Percentiles rank a stretch among this genome's conserved stretches.
Conservation (phyloP, 2,888 invertebrate genomes). For the Platynereis dumerilii region DNA sequence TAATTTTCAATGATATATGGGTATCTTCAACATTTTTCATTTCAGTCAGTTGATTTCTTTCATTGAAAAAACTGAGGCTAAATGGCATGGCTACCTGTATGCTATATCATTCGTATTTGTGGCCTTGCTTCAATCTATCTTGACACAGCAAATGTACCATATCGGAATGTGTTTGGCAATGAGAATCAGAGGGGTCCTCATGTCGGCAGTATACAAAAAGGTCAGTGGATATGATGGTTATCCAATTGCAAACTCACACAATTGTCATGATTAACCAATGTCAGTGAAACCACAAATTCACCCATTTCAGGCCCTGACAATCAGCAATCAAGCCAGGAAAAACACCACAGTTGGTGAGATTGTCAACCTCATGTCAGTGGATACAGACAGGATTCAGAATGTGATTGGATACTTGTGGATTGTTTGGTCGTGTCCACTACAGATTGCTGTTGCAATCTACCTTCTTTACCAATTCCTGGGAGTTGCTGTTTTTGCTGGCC, state of each 20-base stretch:
- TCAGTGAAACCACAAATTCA: no score
- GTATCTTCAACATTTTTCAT: constrained; percentile 17
- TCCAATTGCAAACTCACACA: no score
- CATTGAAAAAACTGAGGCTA: constrained; percentile 56
- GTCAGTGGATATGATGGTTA: constrained; percentile 32
- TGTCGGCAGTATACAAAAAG: constrained; percentile 53
- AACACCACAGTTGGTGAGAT: constrained; percentile 54
- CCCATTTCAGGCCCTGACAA: constrained; percentile 46
- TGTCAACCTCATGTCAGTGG: constrained; percentile 59
- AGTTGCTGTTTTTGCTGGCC: constrained; percentile 83
- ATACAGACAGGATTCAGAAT: constrained; percentile 55
- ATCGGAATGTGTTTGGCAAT: constrained; percentile 41
- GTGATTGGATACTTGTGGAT: constrained; percentile 46
- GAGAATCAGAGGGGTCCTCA: constrained; percentile 45
- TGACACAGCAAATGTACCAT: constrained; percentile 32
- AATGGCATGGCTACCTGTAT: constrained; percentile 88
- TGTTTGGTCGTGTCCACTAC: constrained; percentile 45
- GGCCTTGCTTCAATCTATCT: constrained; percentile 26
- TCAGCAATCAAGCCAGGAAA: constrained; percentile 48
- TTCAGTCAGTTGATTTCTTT: constrained; percentile 49
- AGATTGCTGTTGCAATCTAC: constrained; percentile 44
- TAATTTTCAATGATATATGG: no score
- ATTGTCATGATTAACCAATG: no score
- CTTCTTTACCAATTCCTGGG: constrained; percentile 64
- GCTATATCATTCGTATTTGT: constrained; percentile 64